Base-by-base conservation (phyloP, 2,888 invertebrate genomes). In the Drosophila kuntzei region DNA sequence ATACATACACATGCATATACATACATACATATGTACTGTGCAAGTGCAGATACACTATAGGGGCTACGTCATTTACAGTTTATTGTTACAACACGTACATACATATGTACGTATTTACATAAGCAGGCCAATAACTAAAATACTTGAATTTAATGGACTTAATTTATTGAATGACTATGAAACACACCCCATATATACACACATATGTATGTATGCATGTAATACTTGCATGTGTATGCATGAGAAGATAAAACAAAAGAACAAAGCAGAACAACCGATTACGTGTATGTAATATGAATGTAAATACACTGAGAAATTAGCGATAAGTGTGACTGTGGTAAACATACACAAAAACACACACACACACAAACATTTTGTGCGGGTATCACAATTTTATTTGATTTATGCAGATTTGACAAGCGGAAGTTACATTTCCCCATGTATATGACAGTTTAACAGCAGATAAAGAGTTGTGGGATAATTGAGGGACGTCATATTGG, bases 131-230 rank as follows among this genome's bases (percentile, higher is more conserved):
- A 29, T 29, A 20, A 29, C 7, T 54, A 12, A 22, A 41, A 41
- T 41, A 27, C 20, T 20, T 41, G 29, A 62, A 75, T 78, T 71
- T 66, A 67, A 55, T 78, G 59, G 63, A 32, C 68, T 71, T 71
- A 75, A 69, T 71, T 67, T 69, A 65, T 55, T 44, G 25, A 62
- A 63, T 62, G 55, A 58, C 70, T 70, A 61, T 58, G 46, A 57
- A 64, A 25, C 18, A 41, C 36, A 41, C 8, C 16, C 20, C 20
- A 51, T 7, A 25, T 16, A 37, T 11, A 46, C 25, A 36, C 16
- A 36, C 14, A 22, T 29, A 47, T 43, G 12, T 59, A 12, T 25
- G 5, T 25, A 32, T n/a, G 1, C n/a, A 34, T n/a, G 34, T 7
- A 34, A 12, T 32, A 12, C 29, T 11, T 32, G 11, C 8, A 39